Evolutionary conservation across 1,140 invertebrate genomes (phyloP), one percentile per base, ranked within the genome.

Genomic region (Drosophila aff.): DNA sequence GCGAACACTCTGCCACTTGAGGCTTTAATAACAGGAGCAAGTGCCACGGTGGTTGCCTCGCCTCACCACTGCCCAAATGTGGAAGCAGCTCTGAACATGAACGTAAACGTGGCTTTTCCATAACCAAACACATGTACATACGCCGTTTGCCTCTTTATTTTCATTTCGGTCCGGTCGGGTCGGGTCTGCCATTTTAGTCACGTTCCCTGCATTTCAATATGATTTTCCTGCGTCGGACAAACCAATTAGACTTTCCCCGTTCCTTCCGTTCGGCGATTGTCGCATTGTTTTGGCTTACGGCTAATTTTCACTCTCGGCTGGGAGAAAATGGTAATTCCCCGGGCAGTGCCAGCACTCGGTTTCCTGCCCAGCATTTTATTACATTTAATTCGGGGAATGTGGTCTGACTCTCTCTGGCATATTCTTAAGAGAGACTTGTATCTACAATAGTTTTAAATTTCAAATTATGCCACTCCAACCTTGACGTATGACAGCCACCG

Each of bases 121-220:
- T 73, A 73, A 36, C 52, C 23, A 58, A 59, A 28, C 50, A 40
- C 43, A 57, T 58, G 52, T 73, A 72, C 69, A 46, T 68, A n/a
- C 33, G 50, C 50, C 28, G 52, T 41, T 61, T 38, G 38, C 33
- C 65, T 76, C 46, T 52, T 58, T 40, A 21, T 73, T 38, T 50
- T n/a, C 28, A 59, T 26, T 60, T 46, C 18, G 26, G 65, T 43
- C 5, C 31, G 50, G 16, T 31, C 44, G 16, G 49, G 49, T 50
- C 16, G 16, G 49, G 60, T 61, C 74, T 62, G 33, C 74, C 75
- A 78, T 78, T 78, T 78, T 57, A 49, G 75, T 78, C 75, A 78
- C 75, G 75, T 78, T 78, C 76, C 63, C 55, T 62, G 64, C 75
- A 77, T 78, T 78, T 78, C 75, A 78, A 78, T 78, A 78, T 58